phyloP scores from a whole-genome alignment of 2,888 invertebrate species.

The Idaea straminata region DNA sequence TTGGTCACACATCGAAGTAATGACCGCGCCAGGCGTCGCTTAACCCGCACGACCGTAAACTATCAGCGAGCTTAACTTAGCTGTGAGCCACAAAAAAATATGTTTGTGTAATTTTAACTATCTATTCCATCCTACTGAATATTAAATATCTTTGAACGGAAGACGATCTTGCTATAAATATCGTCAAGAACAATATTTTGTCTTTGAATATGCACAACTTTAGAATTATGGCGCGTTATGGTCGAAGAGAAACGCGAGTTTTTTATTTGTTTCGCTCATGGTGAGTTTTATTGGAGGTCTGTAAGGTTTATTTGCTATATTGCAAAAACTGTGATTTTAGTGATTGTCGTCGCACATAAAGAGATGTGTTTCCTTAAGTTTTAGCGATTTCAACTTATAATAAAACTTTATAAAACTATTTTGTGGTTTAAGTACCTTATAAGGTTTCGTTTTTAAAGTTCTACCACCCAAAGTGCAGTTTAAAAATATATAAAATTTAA shows the following conservation, averaged over 20 bases:
- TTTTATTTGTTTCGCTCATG: constrained; percentile 2
- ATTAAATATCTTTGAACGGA: constrained; percentile 17
- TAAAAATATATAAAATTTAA: too few species aligned
- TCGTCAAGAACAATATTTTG: constrained; percentile 25
- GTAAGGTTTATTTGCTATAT: neutral
- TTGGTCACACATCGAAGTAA: too few species aligned
- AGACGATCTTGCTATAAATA: constrained; percentile 28
- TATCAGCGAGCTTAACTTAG: too few species aligned
- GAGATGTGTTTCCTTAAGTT: neutral
- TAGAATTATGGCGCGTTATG: constrained; percentile 14
- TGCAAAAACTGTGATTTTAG: neutral
- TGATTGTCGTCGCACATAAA: neutral
- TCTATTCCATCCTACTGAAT: neutral
- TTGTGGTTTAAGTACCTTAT: too few species aligned
- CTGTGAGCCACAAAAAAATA: too few species aligned
- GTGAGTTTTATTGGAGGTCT: neutral
- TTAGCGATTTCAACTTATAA: too few species aligned
- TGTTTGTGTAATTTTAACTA: too few species aligned
- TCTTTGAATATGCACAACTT: constrained; percentile 31
- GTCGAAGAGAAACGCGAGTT: neutral
- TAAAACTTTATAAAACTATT: too few species aligned
- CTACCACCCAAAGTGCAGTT: too few species aligned
- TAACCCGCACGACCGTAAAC: too few species aligned
- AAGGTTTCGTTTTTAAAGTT: too few species aligned
- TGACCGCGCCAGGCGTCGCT: too few species aligned